Evolutionary conservation across 2,888 invertebrate species (phyloP).

Genomic region (Ptychoptera contaminata): DNA sequence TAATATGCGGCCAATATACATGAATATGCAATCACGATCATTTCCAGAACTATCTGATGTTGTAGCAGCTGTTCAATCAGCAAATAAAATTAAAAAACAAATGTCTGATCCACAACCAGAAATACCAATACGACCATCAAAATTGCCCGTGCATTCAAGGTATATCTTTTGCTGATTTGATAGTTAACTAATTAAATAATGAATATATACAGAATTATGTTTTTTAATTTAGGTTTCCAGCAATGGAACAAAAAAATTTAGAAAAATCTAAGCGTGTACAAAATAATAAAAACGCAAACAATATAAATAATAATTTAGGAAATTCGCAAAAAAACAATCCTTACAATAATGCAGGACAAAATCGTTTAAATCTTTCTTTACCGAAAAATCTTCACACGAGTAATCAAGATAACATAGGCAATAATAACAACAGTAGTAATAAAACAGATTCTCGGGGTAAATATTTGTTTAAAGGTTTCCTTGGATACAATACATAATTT

Average conservation of each 20-base stretch:
- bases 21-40: constrained; percentile 8
- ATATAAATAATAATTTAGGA: too few species aligned
- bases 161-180: constrained; percentile 11
- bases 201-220: background rate
- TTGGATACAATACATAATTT: too few species aligned
- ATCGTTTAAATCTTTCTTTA: too few species aligned
- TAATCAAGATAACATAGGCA: too few species aligned
- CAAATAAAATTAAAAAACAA: background rate
- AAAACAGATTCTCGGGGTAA: too few species aligned
- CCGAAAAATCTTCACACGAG: too few species aligned
- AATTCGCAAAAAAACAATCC: too few species aligned
- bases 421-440: too few species aligned
- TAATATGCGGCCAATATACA: background rate
- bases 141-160: constrained; percentile 23
- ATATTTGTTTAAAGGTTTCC: too few species aligned
- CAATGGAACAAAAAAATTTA: constrained; percentile 19
- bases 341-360: too few species aligned
- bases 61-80: background rate
- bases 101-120: too few species aligned
- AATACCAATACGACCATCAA: constrained; percentile 15
- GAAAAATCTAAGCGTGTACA: background rate
- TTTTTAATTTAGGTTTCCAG: constrained; percentile 22
- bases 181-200: background rate
- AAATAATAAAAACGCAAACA: background rate
- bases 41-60: constrained; percentile 8